Evolutionary conservation across 2,113 vertebrate species (phyloP).

Genomic region (Lepus timidus): DNA sequence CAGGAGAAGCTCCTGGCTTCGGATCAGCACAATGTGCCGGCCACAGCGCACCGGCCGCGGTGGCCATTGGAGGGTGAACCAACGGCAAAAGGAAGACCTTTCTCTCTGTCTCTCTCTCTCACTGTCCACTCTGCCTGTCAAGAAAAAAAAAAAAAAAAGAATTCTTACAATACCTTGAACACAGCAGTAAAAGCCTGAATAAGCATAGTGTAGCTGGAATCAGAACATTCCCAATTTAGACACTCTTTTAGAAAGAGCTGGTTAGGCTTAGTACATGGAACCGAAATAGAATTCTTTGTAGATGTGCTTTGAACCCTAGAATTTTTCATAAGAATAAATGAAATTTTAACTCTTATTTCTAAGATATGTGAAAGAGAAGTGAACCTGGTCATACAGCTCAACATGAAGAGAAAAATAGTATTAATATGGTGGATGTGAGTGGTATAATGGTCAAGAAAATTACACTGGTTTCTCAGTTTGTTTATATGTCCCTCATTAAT

Average conservation of each 20-base stretch:
- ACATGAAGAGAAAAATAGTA: background rate
- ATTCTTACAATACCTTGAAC: background rate
- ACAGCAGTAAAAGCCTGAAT: background rate
- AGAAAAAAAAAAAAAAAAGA: no score
- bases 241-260: background rate
- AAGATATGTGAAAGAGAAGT: background rate
- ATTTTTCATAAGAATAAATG: background rate
- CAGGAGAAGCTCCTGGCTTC: no score
- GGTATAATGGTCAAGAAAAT: background rate
- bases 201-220: background rate
- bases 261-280: background rate
- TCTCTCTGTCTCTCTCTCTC: no score
- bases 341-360: background rate
- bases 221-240: background rate
- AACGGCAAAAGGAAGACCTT: no score
- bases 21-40: no score
- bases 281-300: background rate
- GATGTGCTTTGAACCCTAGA: background rate
- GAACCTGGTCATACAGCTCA: background rate
- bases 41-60: no score
- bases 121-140: no score
- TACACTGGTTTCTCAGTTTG: background rate
- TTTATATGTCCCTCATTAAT: background rate
- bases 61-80: no score
- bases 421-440: background rate